Conservation (phyloP, 2,888 invertebrate genomes). For the Actias luna region DNA sequence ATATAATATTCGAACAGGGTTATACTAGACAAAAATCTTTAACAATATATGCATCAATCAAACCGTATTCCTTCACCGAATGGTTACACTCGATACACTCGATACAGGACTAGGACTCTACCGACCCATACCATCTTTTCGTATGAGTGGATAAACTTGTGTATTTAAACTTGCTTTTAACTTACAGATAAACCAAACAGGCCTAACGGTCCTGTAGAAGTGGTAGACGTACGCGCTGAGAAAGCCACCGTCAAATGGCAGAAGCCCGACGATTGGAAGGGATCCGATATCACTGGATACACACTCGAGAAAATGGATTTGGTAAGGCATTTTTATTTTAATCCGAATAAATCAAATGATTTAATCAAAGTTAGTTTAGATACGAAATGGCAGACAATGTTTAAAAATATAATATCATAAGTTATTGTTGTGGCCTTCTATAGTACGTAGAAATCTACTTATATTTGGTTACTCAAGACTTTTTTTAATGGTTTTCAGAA, state of each 20-base stretch:
- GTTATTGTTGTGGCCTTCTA: too few species aligned
- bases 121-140: background rate
- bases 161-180: background rate
- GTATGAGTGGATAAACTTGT: background rate
- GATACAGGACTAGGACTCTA: background rate
- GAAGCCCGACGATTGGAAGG: constrained; percentile 93
- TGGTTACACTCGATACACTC: background rate
- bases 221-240: constrained; percentile 93
- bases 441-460: too few species aligned
- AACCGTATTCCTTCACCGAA: background rate
- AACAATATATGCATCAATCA: background rate
- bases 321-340: constrained; percentile 51
- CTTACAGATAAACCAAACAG: constrained; percentile 88
- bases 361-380: too few species aligned
- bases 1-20: background rate
- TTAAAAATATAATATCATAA: too few species aligned
- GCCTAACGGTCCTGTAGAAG: constrained; percentile 92
- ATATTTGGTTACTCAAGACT: too few species aligned
- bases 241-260: constrained; percentile 96
- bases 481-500: too few species aligned
- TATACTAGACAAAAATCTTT: background rate
- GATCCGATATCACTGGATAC: constrained; percentile 94
- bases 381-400: too few species aligned
- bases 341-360: background rate
- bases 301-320: constrained; percentile 97